phyloP scores from a whole-genome alignment of 2,888 invertebrate genomes.

The Cynaeus angustus region DNA sequence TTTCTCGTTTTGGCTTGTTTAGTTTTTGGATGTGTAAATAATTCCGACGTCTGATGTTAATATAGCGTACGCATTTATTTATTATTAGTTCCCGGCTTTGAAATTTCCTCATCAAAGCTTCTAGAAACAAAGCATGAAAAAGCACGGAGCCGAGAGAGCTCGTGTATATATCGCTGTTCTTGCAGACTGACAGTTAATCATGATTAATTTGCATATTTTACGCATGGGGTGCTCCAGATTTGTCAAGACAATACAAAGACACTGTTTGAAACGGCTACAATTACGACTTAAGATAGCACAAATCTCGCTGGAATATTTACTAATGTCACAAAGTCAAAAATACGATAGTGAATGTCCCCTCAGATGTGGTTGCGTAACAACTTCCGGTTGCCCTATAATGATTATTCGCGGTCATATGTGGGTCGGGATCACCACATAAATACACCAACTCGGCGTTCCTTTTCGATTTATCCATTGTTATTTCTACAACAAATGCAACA shows the following conservation, averaged over 20 bases:
- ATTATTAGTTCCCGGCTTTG: conserved; percentile 27
- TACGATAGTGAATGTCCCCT: background rate
- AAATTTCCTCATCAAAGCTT: conserved; percentile 37
- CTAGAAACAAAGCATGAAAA: conserved; percentile 42
- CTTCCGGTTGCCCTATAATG: conserved; percentile 43
- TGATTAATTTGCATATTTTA: conserved; percentile 56
- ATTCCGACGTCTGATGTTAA: background rate
- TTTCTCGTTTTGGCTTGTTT: conserved; percentile 19
- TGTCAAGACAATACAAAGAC: conserved; percentile 51
- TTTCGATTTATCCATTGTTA: background rate
- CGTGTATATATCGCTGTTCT: conserved; percentile 45
- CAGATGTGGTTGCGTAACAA: conserved; percentile 35
- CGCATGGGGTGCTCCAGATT: conserved; percentile 49
- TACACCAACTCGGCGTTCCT: background rate
- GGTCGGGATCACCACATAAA: conserved; percentile 18
- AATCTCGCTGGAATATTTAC: background rate
- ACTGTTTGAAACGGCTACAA: conserved; percentile 46
- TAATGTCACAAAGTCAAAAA: background rate
- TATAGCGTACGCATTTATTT: conserved; percentile 23
- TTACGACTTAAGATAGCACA: conserved; percentile 39
- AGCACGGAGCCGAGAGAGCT: conserved; percentile 23
- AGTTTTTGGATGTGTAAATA: conserved; percentile 23
- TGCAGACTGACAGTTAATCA: conserved; percentile 52
- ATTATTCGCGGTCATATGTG: conserved; percentile 39
- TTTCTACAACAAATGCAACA: background rate